Evolutionary conservation across 1,140 invertebrate species (phyloP).

Genomic region (Notospermus geniculatus): DNA sequence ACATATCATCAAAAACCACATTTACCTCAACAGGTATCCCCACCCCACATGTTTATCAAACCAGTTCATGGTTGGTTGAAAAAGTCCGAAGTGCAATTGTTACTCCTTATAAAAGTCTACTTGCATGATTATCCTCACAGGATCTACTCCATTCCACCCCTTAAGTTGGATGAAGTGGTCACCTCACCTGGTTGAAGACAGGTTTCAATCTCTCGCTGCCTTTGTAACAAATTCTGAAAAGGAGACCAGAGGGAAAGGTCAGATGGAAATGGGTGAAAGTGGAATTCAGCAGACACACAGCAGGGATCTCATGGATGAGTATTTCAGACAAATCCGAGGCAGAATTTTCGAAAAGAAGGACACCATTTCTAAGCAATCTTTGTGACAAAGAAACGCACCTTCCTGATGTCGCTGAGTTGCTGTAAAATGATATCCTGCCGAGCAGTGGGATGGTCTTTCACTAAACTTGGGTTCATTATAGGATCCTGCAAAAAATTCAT

Average conservation of each 20-base stretch:
- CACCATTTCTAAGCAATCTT: background rate
- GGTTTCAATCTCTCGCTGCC: constrained; percentile 43
- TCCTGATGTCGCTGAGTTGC: constrained; percentile 48
- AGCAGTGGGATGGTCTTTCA: constrained; percentile 47
- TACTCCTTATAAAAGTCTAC: no score
- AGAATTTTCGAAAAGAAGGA: background rate
- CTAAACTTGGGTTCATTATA: constrained; percentile 43
- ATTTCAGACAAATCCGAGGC: background rate
- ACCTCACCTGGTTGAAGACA: constrained; percentile 31
- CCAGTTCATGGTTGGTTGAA: no score
- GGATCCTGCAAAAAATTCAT: constrained; percentile 39
- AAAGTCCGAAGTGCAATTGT: no score
- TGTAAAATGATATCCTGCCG: constrained; percentile 50
- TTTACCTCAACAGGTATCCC: no score
- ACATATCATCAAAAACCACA: no score
- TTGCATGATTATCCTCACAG: no score
- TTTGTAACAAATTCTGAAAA: constrained; percentile 45
- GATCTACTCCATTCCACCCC: no score
- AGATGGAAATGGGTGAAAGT: background rate
- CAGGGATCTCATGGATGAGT: background rate
- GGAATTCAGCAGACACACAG: background rate
- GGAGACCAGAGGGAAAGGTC: background rate
- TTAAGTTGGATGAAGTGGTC: no score
- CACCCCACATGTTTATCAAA: no score
- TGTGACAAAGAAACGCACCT: constrained; percentile 60